phyloP scores from a whole-genome alignment of 1,140 invertebrate species.

The Diorhabda elongata region DNA sequence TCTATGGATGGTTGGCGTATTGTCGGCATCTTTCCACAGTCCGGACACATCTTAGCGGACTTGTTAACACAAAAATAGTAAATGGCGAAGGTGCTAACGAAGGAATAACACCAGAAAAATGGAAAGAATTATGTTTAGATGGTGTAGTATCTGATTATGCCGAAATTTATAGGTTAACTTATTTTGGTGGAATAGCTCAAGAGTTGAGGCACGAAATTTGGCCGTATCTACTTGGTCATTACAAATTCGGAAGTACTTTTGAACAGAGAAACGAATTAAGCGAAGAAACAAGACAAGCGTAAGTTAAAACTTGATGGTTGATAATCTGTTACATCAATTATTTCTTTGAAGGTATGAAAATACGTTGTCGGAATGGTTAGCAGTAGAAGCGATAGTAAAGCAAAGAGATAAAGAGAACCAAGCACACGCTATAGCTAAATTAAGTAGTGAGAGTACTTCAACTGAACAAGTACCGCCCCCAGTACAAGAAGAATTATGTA shows the following conservation, averaged over 20 bases:
- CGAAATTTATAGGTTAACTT: constrained; percentile 78
- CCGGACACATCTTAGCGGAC: constrained; percentile 83
- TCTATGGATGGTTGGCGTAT: constrained; percentile 94
- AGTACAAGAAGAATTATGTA: constrained; percentile 43
- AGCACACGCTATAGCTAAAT: constrained; percentile 59
- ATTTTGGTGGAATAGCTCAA: constrained; percentile 80
- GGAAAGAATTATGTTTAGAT: constrained; percentile 59
- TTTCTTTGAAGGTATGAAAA: constrained; percentile 63
- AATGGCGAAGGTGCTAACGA: constrained; percentile 47
- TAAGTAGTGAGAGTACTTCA: constrained; percentile 55
- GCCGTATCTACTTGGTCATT: constrained; percentile 88
- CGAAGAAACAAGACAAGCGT: constrained; percentile 59
- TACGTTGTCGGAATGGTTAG: constrained; percentile 91
- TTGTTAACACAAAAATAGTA: constrained; percentile 70
- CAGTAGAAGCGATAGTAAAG: constrained; percentile 85
- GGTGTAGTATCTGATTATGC: constrained; percentile 59
- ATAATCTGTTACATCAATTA: background rate
- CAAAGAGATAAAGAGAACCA: constrained; percentile 76
- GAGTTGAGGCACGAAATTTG: constrained; percentile 79
- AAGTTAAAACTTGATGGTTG: constrained; percentile 17
- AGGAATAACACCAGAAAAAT: constrained; percentile 67
- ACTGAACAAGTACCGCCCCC: constrained; percentile 41
- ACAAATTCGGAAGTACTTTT: constrained; percentile 70
- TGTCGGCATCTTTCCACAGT: constrained; percentile 89
- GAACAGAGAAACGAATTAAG: constrained; percentile 69